Percentiles rank a stretch among this genome's conserved stretches.
phyloP scores from a whole-genome alignment of 2,113 vertebrate species.

The Engraulis encrasicolus region DNA sequence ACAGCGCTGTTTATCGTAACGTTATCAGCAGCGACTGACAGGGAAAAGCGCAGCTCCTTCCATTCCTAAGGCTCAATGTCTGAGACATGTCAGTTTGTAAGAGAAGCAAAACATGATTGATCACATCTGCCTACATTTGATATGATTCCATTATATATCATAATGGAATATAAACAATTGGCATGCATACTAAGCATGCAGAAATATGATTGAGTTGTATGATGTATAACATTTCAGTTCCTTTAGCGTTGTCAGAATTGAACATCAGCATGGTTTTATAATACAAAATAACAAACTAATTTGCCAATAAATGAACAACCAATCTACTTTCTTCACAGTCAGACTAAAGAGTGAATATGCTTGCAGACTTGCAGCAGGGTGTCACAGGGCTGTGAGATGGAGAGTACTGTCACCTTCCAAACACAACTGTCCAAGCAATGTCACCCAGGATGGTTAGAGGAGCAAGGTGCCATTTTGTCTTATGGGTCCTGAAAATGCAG shows the following conservation, averaged over 20 bases:
- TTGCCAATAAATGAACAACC: too few species aligned
- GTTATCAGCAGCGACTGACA: too few species aligned
- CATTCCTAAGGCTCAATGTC: too few species aligned
- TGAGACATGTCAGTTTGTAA: background rate
- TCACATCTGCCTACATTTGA: background rate
- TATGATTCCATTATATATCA: background rate
- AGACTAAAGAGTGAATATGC: background rate
- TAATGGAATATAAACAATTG: background rate
- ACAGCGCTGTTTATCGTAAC: background rate
- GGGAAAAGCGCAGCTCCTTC: too few species aligned
- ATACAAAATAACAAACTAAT: background rate
- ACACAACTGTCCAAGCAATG: background rate
- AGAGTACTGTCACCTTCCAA: background rate
- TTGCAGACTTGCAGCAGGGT: background rate
- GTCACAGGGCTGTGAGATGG: background rate
- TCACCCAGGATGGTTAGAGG: background rate
- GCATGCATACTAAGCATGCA: background rate
- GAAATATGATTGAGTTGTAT: background rate
- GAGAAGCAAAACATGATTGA: too few species aligned
- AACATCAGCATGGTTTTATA: background rate
- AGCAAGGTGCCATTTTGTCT: conserved; percentile 8
- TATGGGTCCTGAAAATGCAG: background rate
- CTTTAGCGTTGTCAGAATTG: too few species aligned
- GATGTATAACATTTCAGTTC: background rate
- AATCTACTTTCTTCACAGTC: background rate